Conservation (phyloP, 2,888 invertebrate species). For the Torymus aiolomorphi region DNA sequence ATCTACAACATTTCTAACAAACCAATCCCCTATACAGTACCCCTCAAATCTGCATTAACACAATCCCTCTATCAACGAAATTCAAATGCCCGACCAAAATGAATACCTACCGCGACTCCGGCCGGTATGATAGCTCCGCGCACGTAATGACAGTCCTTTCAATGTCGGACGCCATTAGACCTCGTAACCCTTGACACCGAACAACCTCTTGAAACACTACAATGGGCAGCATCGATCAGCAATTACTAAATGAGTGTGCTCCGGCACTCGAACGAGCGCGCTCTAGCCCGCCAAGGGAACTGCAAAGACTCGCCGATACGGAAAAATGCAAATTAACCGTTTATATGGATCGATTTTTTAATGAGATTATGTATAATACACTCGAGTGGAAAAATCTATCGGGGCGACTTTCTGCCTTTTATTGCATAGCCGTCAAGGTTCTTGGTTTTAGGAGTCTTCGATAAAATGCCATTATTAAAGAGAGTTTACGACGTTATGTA, state of each 20-base stretch:
- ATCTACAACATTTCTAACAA: too few relatives aligned
- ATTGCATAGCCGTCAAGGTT: too few relatives aligned
- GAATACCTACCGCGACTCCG: background rate
- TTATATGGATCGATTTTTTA: background rate
- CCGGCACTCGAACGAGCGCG: slow-evolving; percentile 38
- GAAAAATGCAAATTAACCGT: slow-evolving; percentile 31
- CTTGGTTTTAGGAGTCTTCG: too few relatives aligned
- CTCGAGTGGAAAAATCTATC: too few relatives aligned
- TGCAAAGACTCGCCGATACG: slow-evolving; percentile 8
- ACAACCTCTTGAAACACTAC: slow-evolving; percentile 54
- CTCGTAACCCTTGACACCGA: slow-evolving; percentile 59
- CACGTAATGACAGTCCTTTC: slow-evolving; percentile 52
- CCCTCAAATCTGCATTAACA: too few relatives aligned
- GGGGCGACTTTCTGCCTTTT: background rate
- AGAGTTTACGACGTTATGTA: too few relatives aligned
- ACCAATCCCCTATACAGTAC: too few relatives aligned
- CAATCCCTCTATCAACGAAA: too few relatives aligned
- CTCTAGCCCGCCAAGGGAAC: slow-evolving; percentile 8
- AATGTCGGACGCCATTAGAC: slow-evolving; percentile 49
- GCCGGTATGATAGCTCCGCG: background rate
- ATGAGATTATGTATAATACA: background rate
- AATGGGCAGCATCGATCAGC: slow-evolving; percentile 65
- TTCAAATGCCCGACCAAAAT: too few relatives aligned
- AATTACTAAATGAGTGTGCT: slow-evolving; percentile 65
- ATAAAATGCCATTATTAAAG: too few relatives aligned